Conservation (phyloP, 37 sponge, comb jelly and placozoan species). For the Aplysina aerophoba region DNA sequence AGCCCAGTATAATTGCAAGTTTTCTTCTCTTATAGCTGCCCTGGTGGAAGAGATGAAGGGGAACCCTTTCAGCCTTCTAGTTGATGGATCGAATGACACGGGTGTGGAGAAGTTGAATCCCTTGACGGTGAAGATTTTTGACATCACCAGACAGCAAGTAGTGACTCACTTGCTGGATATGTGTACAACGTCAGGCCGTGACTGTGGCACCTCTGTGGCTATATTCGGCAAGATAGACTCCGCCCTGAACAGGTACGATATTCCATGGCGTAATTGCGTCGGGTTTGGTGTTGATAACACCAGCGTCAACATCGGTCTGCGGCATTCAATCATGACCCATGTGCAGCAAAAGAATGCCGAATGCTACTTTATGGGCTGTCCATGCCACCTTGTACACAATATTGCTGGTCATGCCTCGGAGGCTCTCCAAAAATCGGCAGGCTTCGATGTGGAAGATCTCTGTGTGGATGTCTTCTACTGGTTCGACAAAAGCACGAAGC, state of each 20-base stretch:
- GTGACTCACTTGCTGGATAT: constrained; percentile 54
- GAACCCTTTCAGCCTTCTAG: constrained; percentile 29
- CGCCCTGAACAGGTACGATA: constrained; percentile 28
- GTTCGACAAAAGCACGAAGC: constrained; percentile 63
- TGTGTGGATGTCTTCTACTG: constrained; percentile 58
- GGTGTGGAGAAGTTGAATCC: constrained; percentile 59
- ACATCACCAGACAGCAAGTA: constrained; percentile 24
- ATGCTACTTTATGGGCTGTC: constrained; percentile 57
- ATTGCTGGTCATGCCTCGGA: constrained; percentile 51
- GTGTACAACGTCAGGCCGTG: constrained; percentile 52
- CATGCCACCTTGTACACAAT: constrained; percentile 42
- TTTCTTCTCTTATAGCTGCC: constrained; percentile 26
- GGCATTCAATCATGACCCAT: constrained; percentile 48
- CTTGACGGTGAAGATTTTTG: constrained; percentile 59
- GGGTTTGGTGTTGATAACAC: constrained; percentile 60
- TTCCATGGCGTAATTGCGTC: constrained; percentile 56
- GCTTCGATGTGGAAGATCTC: constrained; percentile 63
- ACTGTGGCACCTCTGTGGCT: constrained; percentile 45
- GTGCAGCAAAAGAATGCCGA: constrained; percentile 30
- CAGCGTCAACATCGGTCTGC: constrained; percentile 39
- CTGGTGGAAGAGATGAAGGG: constrained; percentile 50
- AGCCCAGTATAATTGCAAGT: no score
- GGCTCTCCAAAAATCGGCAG: constrained; percentile 18
- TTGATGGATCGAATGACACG: constrained; percentile 70
- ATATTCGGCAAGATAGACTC: constrained; percentile 55